Conservation (phyloP, 2,113 vertebrate species). For the Cynocephalus volans region DNA sequence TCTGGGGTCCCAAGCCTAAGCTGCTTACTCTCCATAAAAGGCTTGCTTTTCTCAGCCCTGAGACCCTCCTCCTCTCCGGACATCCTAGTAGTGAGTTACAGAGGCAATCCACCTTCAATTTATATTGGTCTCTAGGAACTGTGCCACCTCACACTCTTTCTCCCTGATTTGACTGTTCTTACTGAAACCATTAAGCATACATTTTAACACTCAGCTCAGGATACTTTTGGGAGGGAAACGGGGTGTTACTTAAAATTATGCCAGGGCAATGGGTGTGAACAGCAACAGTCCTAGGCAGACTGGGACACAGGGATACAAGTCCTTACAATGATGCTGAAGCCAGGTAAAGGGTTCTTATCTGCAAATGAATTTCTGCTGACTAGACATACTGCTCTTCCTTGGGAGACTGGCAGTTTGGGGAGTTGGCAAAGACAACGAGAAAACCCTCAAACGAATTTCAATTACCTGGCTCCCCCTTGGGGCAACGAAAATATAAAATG, state of each 20-base stretch:
- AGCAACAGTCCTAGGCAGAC: background rate
- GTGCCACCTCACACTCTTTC: background rate
- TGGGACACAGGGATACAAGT: background rate
- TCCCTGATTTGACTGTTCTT: background rate
- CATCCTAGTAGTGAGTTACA: background rate
- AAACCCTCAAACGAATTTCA: background rate
- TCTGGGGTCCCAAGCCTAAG: background rate
- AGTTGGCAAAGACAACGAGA: background rate
- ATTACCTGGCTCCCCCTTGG: background rate
- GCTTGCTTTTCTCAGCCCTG: background rate
- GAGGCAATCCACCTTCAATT: background rate
- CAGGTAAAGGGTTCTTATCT: background rate
- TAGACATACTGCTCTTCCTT: background rate
- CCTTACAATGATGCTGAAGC: background rate
- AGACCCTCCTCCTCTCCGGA: background rate
- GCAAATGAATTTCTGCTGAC: background rate
- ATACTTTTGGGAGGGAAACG: background rate
- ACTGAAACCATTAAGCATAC: background rate
- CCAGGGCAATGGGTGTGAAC: background rate
- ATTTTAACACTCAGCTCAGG: slow-evolving; percentile 2
- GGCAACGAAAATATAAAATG: slow-evolving; percentile 10
- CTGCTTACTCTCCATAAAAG: background rate
- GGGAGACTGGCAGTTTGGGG: background rate
- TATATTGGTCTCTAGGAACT: background rate
- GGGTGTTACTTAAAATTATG: background rate